Base-by-base conservation (phyloP, 2,888 invertebrate genomes). In the Cylloceria caligata region DNA sequence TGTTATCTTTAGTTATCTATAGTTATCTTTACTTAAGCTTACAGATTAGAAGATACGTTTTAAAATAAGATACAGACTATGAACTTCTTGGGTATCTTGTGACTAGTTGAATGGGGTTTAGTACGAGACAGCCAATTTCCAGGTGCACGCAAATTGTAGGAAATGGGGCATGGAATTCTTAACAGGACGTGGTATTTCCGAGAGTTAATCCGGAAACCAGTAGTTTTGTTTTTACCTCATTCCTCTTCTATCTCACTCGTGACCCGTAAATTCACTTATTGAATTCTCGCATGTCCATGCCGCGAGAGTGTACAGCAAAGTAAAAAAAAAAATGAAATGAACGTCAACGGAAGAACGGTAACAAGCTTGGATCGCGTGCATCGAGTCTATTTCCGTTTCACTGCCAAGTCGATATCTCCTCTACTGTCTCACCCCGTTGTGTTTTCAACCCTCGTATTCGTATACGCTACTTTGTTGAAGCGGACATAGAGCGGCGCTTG, bases 331-430 rank as follows among this genome's bases (percentile, higher is more conserved):
- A 65, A 71, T 16, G 6, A 73, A 73, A 52, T 36, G 27, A 69
- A 67, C 42, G 27, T 65, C 30, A 68, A 24, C 13, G 73, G 65
- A 60, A 65, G 49, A 42, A 3, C 60, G 60, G 60, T 60, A 60
- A 34, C 60, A 49, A n/a, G 81, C 47, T 71, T 42, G 69, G 47
- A 76, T 83, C 80, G 83, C 83, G 83, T 83, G 83, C 72, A 71
- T 64, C 67, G 72, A 42, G 80, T 80, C 80, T 64, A 76, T 83
- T 80, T 76, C 80, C 80, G 64, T 64, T 73, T 76, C 45, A 76
- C 68, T 76, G 68, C 55, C 57, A 68, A 76, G 75, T 75, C 79
- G 69, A 82, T 82, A 75, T 75, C 67, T 75, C 57, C 30, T 45
- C 60, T 34, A 55, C 19, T 52, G 36, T 42, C 47, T 62, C 60